Conservation (phyloP, 1,140 invertebrate species). For the Pygmarrhopalites habei region DNA sequence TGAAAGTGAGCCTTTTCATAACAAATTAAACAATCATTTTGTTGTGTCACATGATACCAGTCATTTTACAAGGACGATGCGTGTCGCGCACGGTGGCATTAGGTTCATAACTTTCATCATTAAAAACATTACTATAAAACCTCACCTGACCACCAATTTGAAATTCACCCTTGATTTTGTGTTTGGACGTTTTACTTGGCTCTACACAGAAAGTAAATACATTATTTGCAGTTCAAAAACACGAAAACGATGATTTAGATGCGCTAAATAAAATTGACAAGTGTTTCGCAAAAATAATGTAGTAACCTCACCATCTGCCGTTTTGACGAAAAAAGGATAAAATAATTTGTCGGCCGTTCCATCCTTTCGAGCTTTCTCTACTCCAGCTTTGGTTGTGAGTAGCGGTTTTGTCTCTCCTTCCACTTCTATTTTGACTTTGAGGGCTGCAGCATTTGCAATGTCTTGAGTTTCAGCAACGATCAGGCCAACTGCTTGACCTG, state of each 20-base stretch:
- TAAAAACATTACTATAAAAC: too few relatives aligned
- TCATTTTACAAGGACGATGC: too few relatives aligned
- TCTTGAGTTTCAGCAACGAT: constrained; percentile 45
- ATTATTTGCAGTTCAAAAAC: too few relatives aligned
- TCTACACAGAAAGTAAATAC: too few relatives aligned
- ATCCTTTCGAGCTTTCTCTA: constrained; percentile 6
- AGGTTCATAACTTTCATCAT: too few relatives aligned
- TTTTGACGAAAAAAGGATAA: too few relatives aligned
- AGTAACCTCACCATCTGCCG: too few relatives aligned
- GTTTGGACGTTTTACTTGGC: not conserved
- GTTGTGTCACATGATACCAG: too few relatives aligned
- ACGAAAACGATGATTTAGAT: too few relatives aligned
- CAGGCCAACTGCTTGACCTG: constrained; percentile 48
- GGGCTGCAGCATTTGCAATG: constrained; percentile 44
- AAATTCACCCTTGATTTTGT: constrained; percentile 43
- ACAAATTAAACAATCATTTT: too few relatives aligned
- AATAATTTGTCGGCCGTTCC: not conserved
- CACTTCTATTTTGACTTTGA: constrained; percentile 45
- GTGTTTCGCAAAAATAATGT: not conserved
- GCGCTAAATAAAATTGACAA: too few relatives aligned
- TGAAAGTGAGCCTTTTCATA: constrained; percentile 49
- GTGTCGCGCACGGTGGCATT: too few relatives aligned
- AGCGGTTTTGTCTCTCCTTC: constrained; percentile 44
- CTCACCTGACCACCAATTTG: constrained; percentile 44
- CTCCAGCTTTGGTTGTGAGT: constrained; percentile 42